These are phyloP conservation scores for Serripes groenlandicus DNA, from an alignment of 2,888 invertebrate species.

Conservation along the genomic window DNA sequence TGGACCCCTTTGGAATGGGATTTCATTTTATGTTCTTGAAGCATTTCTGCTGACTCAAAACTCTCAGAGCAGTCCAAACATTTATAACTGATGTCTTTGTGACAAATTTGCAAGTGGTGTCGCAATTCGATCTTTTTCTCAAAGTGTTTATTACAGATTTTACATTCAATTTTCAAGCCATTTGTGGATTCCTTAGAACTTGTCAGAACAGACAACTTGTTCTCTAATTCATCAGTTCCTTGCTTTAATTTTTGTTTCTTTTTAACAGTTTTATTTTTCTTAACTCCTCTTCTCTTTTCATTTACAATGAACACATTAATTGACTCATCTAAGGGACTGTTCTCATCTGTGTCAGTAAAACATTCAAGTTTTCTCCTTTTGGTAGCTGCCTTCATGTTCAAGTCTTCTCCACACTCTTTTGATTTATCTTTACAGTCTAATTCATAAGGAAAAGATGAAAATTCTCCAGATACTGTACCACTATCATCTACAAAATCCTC, in stretches of 20 bases:
- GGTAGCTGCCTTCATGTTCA: background rate
- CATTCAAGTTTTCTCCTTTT: too few relatives aligned
- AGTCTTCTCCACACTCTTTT: background rate
- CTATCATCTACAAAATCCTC: too few relatives aligned
- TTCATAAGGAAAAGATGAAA: too few relatives aligned
- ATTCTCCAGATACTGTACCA: too few relatives aligned
- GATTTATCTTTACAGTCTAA: too few relatives aligned
- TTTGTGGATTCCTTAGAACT: too few relatives aligned
- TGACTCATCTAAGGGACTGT: background rate
- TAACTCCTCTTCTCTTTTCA: too few relatives aligned
- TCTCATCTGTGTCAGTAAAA: background rate
- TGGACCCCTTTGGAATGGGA: slow-evolving; percentile 21
- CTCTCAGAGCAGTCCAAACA: slow-evolving; percentile 31
- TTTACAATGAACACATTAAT: too few relatives aligned
- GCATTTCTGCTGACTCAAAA: slow-evolving; percentile 18
- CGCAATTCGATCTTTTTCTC: slow-evolving; percentile 8
- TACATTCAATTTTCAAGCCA: slow-evolving; percentile 13
- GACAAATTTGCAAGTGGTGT: slow-evolving; percentile 23
- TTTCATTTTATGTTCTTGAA: slow-evolving; percentile 21
- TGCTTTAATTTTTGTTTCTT: background rate
- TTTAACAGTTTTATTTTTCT: background rate
- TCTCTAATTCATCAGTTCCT: background rate
- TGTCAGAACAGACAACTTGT: too few relatives aligned
- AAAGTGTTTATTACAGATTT: slow-evolving; percentile 29
- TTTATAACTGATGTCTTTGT: slow-evolving; percentile 19